Evolutionary conservation across 2,888 invertebrate genomes (phyloP), one percentile per base, ranked within the genome.

Genomic region (Epirrhoe alternata): DNA sequence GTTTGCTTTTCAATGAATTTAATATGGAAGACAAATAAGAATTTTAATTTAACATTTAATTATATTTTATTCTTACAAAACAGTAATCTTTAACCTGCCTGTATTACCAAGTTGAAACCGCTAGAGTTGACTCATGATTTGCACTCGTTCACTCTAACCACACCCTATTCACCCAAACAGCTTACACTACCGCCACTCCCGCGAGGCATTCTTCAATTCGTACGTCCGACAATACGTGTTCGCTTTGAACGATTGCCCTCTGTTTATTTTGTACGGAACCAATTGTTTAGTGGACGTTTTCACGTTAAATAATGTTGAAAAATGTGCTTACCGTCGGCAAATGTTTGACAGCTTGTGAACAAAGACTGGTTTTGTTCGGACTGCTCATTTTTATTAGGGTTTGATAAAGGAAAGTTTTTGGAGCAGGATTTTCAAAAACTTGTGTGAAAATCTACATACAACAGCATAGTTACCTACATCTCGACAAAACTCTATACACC

Each of bases 261-360:
- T 81, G 82, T 85, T 86, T 85, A 78, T 85, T 81, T 77, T 77
- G 79, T 76, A 69, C 77, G 75, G 75, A 81, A 80, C 79, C 85
- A 83, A 84, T 86, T 85, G 84, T 81, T 79, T 72, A 72, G 69
- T 67, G 61, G 68, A 71, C 66, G 69, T 69, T 71, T 69, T 71
- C 63, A 71, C 72, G 74, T 64, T 72, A 66, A 74, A 74, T 74
- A 70, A 68, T 72, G 67, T 68, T 42, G 45, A 69, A 72, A 72
- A 70, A 74, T 72, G 72, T 69, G 62, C 69, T 63, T 66, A 47
- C 59, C 49, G 17, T 53, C 6, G 54, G 17, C 47, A 55, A 67
- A 57, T 64, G 65, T 65, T 65, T 47, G 14, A 12, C 0, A 42
- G 12, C 12, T 42, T 42, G 38, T 42, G 35, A 35, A 12, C 38